Conservation (phyloP, 1,140 invertebrate genomes). For the Rhagoletis pomonella region DNA sequence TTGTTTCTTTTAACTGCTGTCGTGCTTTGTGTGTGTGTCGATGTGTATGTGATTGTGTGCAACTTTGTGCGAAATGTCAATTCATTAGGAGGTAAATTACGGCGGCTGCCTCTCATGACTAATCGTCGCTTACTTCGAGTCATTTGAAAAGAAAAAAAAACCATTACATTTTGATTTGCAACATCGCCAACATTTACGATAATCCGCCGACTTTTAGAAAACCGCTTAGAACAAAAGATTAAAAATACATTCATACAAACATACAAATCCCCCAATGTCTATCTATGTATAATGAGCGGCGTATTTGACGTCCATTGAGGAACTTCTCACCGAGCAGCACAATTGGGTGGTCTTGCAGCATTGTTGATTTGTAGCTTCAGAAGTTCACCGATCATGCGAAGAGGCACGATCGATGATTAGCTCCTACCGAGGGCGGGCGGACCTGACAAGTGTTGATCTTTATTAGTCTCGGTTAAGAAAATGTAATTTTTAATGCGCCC, state of each 20-base stretch:
- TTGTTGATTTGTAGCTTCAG: not conserved
- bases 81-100: slow-evolving; percentile 36
- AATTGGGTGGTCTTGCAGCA: not conserved
- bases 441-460: slow-evolving; percentile 41
- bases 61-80: slow-evolving; percentile 63
- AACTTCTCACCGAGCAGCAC: not conserved
- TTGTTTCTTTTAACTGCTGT: not conserved
- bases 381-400: not conserved
- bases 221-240: not conserved
- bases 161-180: slow-evolving; percentile 30
- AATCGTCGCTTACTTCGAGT: slow-evolving; percentile 28
- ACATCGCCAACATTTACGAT: not conserved
- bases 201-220: not conserved
- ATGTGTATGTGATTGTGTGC: not conserved
- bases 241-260: not conserved
- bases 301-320: slow-evolving; percentile 4
- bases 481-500: slow-evolving; percentile 3
- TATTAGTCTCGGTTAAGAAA: not conserved
- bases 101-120: slow-evolving; percentile 25
- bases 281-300: not conserved
- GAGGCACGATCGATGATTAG: not conserved
- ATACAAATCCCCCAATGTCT: not conserved
- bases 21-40: too few species aligned
- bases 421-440: not conserved
- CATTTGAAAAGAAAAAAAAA: slow-evolving; percentile 33